Percentiles rank a stretch among this genome's conserved stretches.
Conservation (phyloP, 2,113 vertebrate genomes). For the Todiramphus saurophagus region DNA sequence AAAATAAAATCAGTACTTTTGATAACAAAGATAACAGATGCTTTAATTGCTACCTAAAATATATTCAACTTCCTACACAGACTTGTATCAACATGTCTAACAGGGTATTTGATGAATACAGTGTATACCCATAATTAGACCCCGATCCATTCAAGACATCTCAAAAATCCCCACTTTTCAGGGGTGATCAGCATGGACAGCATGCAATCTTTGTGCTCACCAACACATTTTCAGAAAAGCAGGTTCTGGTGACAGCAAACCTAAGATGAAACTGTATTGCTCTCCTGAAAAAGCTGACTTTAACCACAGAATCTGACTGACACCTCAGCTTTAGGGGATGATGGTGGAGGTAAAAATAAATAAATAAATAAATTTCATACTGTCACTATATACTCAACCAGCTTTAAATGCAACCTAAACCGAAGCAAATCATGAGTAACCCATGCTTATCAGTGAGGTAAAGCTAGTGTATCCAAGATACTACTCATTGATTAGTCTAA, state of each 20-base stretch:
- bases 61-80: background rate
- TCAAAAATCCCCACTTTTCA: background rate
- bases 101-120: background rate
- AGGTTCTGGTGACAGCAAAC: background rate
- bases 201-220: accelerated
- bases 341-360: background rate
- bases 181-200: background rate
- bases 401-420: background rate
- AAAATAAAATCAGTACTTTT: background rate
- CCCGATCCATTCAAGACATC: background rate
- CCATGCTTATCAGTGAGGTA: background rate
- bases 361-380: background rate
- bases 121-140: background rate
- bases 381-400: background rate
- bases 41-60: background rate
- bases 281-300: background rate
- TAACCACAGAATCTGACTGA: background rate
- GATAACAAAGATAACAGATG: background rate
- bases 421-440: background rate
- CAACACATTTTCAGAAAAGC: background rate
- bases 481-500: background rate
- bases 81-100: background rate
- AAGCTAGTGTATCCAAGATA: background rate
- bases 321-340: background rate
- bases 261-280: background rate